Percentiles rank a stretch among this genome's conserved stretches.
Evolutionary conservation across 1,140 invertebrate genomes (phyloP).

Genomic region (Mizuhopecten yessoensis): DNA sequence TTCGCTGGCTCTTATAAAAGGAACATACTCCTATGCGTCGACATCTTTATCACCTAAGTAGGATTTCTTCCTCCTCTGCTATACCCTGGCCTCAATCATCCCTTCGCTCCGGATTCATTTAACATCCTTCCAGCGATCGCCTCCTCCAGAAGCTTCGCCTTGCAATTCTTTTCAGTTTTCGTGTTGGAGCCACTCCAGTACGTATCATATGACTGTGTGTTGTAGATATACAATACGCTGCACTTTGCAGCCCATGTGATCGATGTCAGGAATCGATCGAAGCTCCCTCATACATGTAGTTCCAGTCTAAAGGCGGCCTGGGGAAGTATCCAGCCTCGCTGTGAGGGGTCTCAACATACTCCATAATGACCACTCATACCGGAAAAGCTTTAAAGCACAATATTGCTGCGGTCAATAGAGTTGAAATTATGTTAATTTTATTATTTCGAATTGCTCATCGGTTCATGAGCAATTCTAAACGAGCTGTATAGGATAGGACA

Average conservation of each 20-base stretch:
- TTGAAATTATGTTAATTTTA: slow-evolving; percentile 20
- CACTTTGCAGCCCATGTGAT: neutral
- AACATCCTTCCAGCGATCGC: no score
- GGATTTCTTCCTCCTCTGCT: no score
- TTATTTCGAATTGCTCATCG: neutral
- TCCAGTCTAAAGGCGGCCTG: neutral
- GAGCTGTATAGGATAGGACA: neutral
- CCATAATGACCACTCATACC: neutral
- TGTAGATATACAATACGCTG: neutral
- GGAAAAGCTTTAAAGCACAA: neutral
- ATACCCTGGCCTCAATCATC: no score
- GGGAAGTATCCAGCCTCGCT: neutral
- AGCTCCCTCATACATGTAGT: neutral
- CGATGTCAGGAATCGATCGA: neutral
- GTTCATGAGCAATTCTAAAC: neutral
- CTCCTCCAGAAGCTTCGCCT: no score
- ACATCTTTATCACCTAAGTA: no score
- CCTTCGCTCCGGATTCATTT: no score
- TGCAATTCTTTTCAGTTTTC: neutral
- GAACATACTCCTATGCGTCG: no score
- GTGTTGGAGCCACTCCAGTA: neutral
- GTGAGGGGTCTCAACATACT: neutral
- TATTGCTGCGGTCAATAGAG: neutral
- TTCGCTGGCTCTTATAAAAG: no score
- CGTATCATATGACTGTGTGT: neutral